These are phyloP conservation scores for Serranus cabrilla DNA, from an alignment of 2,797 vertebrate genomes.

Conservation along the genomic window DNA sequence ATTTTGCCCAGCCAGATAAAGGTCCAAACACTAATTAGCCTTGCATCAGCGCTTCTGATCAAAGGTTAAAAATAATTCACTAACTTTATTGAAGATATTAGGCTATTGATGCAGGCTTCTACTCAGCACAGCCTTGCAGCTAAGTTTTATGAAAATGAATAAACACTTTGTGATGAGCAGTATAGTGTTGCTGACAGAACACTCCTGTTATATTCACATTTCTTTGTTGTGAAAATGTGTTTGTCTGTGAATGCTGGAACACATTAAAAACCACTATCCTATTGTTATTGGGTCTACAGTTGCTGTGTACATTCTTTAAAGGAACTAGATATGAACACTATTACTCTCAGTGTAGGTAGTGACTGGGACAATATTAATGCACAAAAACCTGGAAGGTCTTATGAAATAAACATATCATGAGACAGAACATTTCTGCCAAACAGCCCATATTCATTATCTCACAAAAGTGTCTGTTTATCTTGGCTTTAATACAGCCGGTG, in stretches of 20 bases:
- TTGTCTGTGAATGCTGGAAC: neutral
- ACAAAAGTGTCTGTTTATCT: constrained; percentile 40
- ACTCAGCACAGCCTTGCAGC: neutral
- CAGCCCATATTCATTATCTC: constrained; percentile 30
- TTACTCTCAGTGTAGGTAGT: neutral
- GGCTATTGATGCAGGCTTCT: neutral
- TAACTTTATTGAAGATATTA: neutral
- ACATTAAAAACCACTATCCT: neutral
- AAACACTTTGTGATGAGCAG: neutral
- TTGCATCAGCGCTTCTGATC: neutral
- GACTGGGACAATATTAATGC: neutral
- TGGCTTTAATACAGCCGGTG: constrained; percentile 11
- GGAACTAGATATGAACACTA: neutral
- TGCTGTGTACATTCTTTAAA: neutral
- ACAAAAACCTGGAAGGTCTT: neutral
- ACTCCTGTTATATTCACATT: neutral
- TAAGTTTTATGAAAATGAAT: neutral
- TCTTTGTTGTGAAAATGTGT: neutral
- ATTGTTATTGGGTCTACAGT: neutral
- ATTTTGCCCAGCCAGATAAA: neutral
- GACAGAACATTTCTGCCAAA: constrained; percentile 22
- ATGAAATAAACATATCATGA: constrained; percentile 36
- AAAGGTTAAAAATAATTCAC: neutral
- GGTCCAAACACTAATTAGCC: neutral
- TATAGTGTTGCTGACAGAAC: neutral